Conservation (phyloP, 1,140 invertebrate genomes). For the Bombus confusus region DNA sequence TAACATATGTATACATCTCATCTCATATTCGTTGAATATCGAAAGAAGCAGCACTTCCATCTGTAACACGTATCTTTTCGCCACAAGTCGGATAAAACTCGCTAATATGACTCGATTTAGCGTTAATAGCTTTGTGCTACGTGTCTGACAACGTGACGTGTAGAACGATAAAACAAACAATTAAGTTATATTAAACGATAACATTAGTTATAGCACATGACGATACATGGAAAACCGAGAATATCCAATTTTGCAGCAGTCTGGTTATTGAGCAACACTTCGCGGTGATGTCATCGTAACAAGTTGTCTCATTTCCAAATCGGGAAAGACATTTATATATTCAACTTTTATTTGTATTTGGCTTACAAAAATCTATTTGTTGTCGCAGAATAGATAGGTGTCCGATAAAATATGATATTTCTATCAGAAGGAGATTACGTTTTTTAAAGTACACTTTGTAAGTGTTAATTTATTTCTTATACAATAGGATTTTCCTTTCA, state of each 20-base stretch:
- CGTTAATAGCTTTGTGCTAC: no score
- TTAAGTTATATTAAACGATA: not conserved
- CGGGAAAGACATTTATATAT: constrained; percentile 21
- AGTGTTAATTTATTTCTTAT: not conserved
- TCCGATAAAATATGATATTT: not conserved
- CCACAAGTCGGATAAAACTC: not conserved
- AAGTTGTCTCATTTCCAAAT: not conserved
- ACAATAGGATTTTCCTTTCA: not conserved
- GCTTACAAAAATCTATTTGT: not conserved
- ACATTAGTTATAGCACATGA: not conserved
- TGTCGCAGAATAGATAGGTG: not conserved
- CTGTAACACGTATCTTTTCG: not conserved
- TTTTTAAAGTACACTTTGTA: not conserved
- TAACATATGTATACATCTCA: not conserved
- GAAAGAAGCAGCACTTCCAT: not conserved
- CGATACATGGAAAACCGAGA: not conserved
- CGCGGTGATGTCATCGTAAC: constrained; percentile 29
- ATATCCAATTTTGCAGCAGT: not conserved
- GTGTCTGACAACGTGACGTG: no score
- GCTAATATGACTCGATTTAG: not conserved
- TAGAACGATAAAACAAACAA: not conserved
- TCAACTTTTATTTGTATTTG: not conserved
- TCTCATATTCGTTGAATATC: not conserved
- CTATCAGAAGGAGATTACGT: not conserved
- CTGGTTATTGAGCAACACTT: constrained; percentile 26